Conservation (phyloP, 2,797 vertebrate genomes). For the Cirrhinus mrigala region DNA sequence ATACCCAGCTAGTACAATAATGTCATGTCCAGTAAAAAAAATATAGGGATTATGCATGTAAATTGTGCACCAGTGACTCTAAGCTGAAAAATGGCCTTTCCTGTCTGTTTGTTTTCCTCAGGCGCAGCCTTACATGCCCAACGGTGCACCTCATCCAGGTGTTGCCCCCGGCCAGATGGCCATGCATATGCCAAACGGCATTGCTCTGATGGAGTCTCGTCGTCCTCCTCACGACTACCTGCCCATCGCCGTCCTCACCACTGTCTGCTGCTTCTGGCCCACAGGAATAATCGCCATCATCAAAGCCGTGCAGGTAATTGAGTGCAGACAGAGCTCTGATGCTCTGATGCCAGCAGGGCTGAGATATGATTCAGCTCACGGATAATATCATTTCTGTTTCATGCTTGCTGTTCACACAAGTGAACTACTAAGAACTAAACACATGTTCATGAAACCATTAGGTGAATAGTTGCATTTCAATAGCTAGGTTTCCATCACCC, state of each 20-base stretch:
- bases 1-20: background rate
- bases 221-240: conserved; percentile 93
- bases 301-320: conserved; percentile 91
- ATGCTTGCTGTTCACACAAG: background rate
- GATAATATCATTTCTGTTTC: conserved; percentile 13
- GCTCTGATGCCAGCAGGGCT: conserved; percentile 25
- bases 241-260: conserved; percentile 94
- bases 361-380: conserved; percentile 12
- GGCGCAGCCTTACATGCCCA: conserved; percentile 84
- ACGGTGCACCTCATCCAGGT: conserved; percentile 74
- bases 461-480: background rate
- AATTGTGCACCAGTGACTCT: background rate
- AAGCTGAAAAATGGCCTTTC: background rate
- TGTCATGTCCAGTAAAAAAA: background rate
- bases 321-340: background rate
- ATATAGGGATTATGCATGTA: background rate
- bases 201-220: conserved; percentile 89
- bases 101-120: conserved; percentile 54
- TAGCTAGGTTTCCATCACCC: too few species aligned
- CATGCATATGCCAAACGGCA: conserved; percentile 88
- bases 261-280: conserved; percentile 96
- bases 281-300: conserved; percentile 95
- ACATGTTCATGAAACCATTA: background rate
- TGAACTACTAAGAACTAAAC: background rate
- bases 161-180: conserved; percentile 82